phyloP scores from a whole-genome alignment of 1,140 invertebrate species.

The Drosophila jambulina region DNA sequence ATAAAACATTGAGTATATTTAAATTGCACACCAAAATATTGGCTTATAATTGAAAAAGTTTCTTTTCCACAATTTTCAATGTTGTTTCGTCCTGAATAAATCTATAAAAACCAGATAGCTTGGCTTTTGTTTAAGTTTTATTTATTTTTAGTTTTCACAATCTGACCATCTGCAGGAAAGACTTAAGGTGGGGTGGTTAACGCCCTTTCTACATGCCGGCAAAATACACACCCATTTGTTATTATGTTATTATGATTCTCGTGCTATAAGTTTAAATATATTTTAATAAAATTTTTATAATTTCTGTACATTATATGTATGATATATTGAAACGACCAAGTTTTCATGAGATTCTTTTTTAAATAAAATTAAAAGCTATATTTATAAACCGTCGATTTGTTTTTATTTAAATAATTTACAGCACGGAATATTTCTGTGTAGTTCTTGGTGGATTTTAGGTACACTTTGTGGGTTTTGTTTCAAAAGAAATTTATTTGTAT shows the following conservation, averaged over 20 bases:
- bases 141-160: constrained; percentile 10
- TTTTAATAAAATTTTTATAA: not conserved
- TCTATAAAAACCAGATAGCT: constrained; percentile 1
- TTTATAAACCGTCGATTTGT: not conserved
- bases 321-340: not conserved
- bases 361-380: not conserved
- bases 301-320: not conserved
- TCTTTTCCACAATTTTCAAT: not conserved
- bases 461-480: too few species aligned
- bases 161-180: constrained; percentile 9
- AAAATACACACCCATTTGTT: constrained; percentile 9
- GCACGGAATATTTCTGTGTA: not conserved
- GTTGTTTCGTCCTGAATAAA: constrained; percentile 8
- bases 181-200: constrained; percentile 23
- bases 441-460: not conserved
- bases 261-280: not conserved
- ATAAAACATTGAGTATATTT: not conserved
- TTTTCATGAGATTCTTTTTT: not conserved
- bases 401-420: not conserved
- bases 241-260: constrained; percentile 2
- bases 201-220: constrained; percentile 36
- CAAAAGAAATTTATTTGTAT: not conserved
- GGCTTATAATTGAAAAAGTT: not conserved
- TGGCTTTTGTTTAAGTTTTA: constrained; percentile 1
- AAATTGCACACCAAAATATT: not conserved